Evolutionary conservation across 1,140 invertebrate species (phyloP).

Genomic region (Triops cancriformis): DNA sequence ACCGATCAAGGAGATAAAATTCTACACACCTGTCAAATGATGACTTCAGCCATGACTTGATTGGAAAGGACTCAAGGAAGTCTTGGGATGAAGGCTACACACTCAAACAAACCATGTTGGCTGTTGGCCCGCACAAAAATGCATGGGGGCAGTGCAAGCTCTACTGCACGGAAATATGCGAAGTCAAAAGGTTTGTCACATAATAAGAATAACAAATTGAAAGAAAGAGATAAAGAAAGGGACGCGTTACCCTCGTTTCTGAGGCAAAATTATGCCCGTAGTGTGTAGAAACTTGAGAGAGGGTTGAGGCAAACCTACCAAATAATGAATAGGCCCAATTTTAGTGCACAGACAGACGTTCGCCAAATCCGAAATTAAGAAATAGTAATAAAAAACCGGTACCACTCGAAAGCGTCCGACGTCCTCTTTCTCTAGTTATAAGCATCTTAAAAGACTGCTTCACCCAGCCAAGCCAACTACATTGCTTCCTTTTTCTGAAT

Average conservation of each 20-base stretch:
- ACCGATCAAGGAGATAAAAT: conserved; percentile 10
- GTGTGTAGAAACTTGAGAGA: neutral
- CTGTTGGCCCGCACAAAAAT: conserved; percentile 9
- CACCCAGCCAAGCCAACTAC: too few relatives aligned
- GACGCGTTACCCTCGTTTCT: neutral
- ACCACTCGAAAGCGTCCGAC: neutral
- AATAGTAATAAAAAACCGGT: neutral
- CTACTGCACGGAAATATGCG: conserved; percentile 5
- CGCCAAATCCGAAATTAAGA: neutral
- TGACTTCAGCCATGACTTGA: conserved; percentile 13
- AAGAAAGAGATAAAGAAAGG: conserved; percentile 4
- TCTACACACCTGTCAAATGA: neutral
- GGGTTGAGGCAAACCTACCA: neutral
- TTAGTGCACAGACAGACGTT: neutral
- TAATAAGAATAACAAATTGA: conserved; percentile 7
- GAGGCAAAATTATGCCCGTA: conserved; percentile 2
- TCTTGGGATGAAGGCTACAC: conserved; percentile 9
- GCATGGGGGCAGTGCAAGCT: neutral
- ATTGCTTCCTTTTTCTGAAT: too few relatives aligned
- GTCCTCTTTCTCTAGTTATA: neutral
- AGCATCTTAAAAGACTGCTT: neutral
- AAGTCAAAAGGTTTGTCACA: neutral
- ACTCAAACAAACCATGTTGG: conserved; percentile 10
- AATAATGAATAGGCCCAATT: conserved; percentile 1
- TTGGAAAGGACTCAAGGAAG: conserved; percentile 9